Base-by-base conservation (phyloP, 2,888 invertebrate species). In the Amblyjoppa proteus region DNA sequence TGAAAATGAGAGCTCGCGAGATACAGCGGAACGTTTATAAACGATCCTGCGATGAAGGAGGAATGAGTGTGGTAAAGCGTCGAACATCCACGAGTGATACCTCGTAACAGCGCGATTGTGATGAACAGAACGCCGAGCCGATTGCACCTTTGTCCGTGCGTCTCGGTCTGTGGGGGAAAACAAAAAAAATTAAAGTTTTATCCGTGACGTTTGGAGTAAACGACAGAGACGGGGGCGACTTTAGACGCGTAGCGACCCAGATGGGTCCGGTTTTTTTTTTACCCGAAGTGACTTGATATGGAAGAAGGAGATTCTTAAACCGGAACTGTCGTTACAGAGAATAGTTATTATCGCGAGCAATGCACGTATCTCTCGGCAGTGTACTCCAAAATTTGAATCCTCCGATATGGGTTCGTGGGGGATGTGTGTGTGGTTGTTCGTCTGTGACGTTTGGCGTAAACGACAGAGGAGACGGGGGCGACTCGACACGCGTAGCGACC, bases 1-100 rank as follows among this genome's bases (percentile, higher is more conserved):
- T 56, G 69, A 71, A 78, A 77, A 78, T 51, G 70, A 80, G 81
- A 61, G 77, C 78, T 84, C 83, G 87, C 11, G 31, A 61, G 38
- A 56, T 13, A 28, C 41, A 25, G 25, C 6, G 25, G 41, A 28
- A 20, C 41, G 38, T 20, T 45, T 61, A 25, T 45, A 45, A 74
- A 45, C 61, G 45, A 61, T 61, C 28, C 74, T 20, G 56, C 45
- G 74, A 58, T 56, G 58, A 28, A 45, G 45, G 74, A 31, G 41
- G 45, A 7, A 56, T 71, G 58, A 25, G 58, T 20, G 20, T 20
- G 20, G 20, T 28, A 58, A 61, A 74, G 45, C n/a, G 58, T 28
- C 31, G 31, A n/a, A 61, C 49, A 20, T 31, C 74, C 31, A n/a
- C 74, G 20, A 28, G 45, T 74, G 74, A 74, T 74, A 31, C 31